phyloP scores from a whole-genome alignment of 2,113 vertebrate genomes.

The Alosa alosa region DNA sequence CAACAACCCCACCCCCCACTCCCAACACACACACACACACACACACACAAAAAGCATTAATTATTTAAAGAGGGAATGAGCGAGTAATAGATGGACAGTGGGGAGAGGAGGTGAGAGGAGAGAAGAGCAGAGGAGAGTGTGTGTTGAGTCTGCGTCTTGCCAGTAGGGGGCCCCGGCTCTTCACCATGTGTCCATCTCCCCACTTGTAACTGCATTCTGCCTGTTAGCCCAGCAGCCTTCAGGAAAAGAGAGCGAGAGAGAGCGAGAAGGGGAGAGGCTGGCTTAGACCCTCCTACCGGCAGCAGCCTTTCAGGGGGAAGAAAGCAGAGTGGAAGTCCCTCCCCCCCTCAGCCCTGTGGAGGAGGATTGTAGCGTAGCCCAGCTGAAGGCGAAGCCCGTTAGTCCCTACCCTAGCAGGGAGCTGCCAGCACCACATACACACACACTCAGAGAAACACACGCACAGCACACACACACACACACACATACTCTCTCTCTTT shows the following conservation, averaged over 20 bases:
- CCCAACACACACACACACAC: too few relatives aligned
- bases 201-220: slow-evolving; percentile 57
- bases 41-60: too few relatives aligned
- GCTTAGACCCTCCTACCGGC: slow-evolving; percentile 74
- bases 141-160: slow-evolving; percentile 55
- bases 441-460: slow-evolving; percentile 55
- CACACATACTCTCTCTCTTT: slow-evolving; percentile 51
- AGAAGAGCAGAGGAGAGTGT: not conserved
- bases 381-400: slow-evolving; percentile 66
- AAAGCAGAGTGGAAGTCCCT: slow-evolving; percentile 69
- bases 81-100: too few relatives aligned
- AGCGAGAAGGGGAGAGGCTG: slow-evolving; percentile 70
- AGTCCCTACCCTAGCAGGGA: slow-evolving; percentile 68
- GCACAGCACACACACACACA: slow-evolving; percentile 50
- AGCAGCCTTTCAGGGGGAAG: slow-evolving; percentile 70
- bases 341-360: slow-evolving; percentile 69
- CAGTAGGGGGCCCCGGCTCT: slow-evolving; percentile 76
- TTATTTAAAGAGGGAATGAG: too few relatives aligned
- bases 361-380: slow-evolving; percentile 63
- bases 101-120: not conserved
- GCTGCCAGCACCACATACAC: slow-evolving; percentile 66
- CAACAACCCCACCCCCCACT: too few relatives aligned
- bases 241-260: slow-evolving; percentile 61
- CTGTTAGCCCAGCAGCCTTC: slow-evolving; percentile 75
- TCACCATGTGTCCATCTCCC: slow-evolving; percentile 38